Conservation (phyloP, 2,797 vertebrate genomes). For the Megalops cyprinoides region DNA sequence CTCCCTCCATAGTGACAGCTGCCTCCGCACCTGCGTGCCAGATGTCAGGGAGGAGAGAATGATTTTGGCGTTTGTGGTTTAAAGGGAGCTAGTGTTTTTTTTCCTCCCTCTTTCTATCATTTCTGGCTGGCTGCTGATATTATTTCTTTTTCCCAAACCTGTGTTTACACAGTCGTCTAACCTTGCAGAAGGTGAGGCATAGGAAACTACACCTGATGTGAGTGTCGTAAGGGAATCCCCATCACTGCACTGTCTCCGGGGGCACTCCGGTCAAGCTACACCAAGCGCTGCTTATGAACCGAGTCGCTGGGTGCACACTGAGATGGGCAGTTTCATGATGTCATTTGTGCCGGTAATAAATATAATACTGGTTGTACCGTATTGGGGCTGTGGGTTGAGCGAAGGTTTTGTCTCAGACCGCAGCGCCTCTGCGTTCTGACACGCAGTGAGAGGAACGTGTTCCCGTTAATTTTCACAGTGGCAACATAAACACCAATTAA, state of each 20-base stretch:
- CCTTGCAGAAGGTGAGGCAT: conserved; percentile 47
- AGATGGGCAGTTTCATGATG: too few species aligned
- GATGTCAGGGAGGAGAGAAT: not conserved
- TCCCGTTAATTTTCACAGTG: not conserved
- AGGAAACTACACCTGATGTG: conserved; percentile 59
- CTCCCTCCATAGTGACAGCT: not conserved
- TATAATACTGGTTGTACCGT: too few species aligned
- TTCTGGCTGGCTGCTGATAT: conserved; percentile 43
- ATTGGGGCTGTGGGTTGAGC: too few species aligned
- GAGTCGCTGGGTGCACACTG: too few species aligned
- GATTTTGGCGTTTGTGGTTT: not conserved
- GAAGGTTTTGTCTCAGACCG: too few species aligned
- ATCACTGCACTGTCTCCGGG: not conserved
- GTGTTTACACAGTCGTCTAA: conserved; percentile 54
- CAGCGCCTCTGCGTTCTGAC: too few species aligned
- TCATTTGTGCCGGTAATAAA: too few species aligned
- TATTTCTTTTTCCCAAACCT: conserved; percentile 45
- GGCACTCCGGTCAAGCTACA: not conserved
- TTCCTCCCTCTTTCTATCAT: conserved; percentile 26
- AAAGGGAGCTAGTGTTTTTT: not conserved
- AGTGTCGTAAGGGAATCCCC: conserved; percentile 41
- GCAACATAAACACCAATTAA: not conserved
- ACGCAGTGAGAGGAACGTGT: too few species aligned
- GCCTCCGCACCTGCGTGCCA: not conserved
- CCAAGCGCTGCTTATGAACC: too few species aligned